These are phyloP conservation scores for Leucoptera coffeella DNA, from an alignment of 2,888 invertebrate species.

Conservation along the genomic window DNA sequence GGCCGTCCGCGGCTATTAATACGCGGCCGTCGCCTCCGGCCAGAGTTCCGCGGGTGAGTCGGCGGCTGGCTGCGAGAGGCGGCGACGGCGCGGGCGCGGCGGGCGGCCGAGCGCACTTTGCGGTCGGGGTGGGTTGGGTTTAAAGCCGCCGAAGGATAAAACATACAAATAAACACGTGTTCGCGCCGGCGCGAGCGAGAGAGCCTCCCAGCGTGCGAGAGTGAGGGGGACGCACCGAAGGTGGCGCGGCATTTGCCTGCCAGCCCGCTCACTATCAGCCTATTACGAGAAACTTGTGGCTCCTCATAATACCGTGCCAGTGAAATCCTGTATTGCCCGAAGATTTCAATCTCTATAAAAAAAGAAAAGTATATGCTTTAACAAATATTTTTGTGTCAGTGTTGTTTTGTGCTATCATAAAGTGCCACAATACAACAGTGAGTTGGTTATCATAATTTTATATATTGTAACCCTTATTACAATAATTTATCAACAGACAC, in stretches of 20 bases:
- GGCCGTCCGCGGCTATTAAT: slow-evolving; percentile 49
- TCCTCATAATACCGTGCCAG: no score
- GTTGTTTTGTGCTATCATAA: no score
- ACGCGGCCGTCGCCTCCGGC: slow-evolving; percentile 48
- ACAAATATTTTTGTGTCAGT: no score
- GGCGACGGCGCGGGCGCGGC: slow-evolving; percentile 50
- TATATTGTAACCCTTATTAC: no score
- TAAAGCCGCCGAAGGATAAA: slow-evolving; percentile 61
- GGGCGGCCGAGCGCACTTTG: slow-evolving; percentile 56
- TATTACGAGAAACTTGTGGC: no score
- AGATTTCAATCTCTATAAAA: no score
- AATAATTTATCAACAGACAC: no score
- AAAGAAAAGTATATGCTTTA: no score
- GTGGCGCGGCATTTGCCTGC: slow-evolving; percentile 49
- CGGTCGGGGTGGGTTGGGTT: slow-evolving; percentile 64
- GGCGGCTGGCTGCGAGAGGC: slow-evolving; percentile 36
- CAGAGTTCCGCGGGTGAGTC: slow-evolving; percentile 32
- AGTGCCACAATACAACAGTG: no score
- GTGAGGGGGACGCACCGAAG: slow-evolving; percentile 16
- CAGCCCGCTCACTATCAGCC: slow-evolving; percentile 38
- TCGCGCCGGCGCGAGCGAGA: slow-evolving; percentile 58
- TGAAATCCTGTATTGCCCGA: no score
- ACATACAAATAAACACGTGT: slow-evolving; percentile 58
- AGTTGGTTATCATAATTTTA: no score
- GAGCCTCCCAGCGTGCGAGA: slow-evolving; percentile 12